These are phyloP conservation scores for Fistularia tabacaria DNA, from an alignment of 2,797 vertebrate species.

Conservation along the genomic window DNA sequence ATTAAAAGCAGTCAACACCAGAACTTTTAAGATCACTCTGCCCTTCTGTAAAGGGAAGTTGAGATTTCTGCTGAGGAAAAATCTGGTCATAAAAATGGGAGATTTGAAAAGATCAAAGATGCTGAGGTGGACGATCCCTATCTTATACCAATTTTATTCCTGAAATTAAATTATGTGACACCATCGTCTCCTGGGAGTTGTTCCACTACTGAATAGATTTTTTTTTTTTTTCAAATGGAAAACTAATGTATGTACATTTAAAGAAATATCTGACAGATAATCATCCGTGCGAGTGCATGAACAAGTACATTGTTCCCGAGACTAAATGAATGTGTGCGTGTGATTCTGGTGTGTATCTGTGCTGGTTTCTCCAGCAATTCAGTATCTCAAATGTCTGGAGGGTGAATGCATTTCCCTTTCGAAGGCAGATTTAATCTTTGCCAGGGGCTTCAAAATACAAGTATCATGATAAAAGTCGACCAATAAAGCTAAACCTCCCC, in stretches of 20 bases:
- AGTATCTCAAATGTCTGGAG: too few relatives aligned
- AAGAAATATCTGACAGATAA: constrained; percentile 12
- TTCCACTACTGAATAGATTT: constrained; percentile 19
- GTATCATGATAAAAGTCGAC: too few relatives aligned
- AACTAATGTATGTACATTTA: constrained; percentile 36
- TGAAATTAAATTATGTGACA: constrained; percentile 42
- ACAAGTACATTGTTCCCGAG: not conserved
- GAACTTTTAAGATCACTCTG: constrained; percentile 53
- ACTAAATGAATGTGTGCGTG: not conserved
- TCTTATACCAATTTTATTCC: constrained; percentile 34
- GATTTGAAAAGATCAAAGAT: constrained; percentile 47
- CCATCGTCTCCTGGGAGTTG: constrained; percentile 20
- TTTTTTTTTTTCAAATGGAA: constrained; percentile 16
- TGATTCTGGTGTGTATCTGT: too few relatives aligned
- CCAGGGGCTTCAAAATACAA: too few relatives aligned
- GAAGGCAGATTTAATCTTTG: too few relatives aligned
- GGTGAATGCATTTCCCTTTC: too few relatives aligned
- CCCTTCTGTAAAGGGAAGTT: constrained; percentile 28
- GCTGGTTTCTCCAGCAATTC: too few relatives aligned
- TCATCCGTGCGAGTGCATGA: constrained; percentile 4
- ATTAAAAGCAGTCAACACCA: constrained; percentile 61
- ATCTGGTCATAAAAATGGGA: constrained; percentile 21
- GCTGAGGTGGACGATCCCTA: constrained; percentile 26
- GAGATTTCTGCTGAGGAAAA: constrained; percentile 34
- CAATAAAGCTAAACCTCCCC: too few relatives aligned